Evolutionary conservation across 2,888 invertebrate genomes (phyloP).

Genomic region (Melitaea athalia): DNA sequence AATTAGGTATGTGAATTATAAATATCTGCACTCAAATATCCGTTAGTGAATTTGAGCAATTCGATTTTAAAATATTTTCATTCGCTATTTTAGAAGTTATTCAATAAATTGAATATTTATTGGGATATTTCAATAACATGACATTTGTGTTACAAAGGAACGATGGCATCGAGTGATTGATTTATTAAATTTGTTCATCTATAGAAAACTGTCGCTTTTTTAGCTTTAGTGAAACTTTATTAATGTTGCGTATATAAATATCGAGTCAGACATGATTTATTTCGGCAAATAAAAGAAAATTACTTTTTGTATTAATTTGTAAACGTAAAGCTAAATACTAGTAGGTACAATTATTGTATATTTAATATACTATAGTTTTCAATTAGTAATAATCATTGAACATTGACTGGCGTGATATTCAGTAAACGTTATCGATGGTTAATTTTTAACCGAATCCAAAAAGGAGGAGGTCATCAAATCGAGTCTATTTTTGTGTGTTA

Average conservation of each 20-base stretch:
- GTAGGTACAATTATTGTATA: no score
- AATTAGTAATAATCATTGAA: no score
- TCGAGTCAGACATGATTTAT: constrained; percentile 23
- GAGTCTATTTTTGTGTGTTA: no score
- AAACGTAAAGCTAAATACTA: background rate
- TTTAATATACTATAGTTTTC: no score
- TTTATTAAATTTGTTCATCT: constrained; percentile 30
- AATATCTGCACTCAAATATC: constrained; percentile 2
- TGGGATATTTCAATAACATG: constrained; percentile 18
- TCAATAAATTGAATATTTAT: constrained; percentile 26
- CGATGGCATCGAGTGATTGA: constrained; percentile 29
- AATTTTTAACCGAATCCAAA: no score
- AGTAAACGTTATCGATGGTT: no score
- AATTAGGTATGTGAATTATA: constrained; percentile 6
- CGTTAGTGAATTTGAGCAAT: constrained; percentile 1
- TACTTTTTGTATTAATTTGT: background rate
- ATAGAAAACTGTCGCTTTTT: constrained; percentile 31
- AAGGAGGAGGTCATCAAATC: no score
- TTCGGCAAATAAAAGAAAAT: background rate
- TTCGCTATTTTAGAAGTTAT: constrained; percentile 26
- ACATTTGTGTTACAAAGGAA: constrained; percentile 26
- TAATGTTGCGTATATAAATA: constrained; percentile 31
- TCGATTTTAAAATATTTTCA: constrained; percentile 8
- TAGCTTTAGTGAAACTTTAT: constrained; percentile 32
- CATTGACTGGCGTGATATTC: no score